Conservation (phyloP, 2,113 vertebrate genomes). For the Megaceryle torquata region DNA sequence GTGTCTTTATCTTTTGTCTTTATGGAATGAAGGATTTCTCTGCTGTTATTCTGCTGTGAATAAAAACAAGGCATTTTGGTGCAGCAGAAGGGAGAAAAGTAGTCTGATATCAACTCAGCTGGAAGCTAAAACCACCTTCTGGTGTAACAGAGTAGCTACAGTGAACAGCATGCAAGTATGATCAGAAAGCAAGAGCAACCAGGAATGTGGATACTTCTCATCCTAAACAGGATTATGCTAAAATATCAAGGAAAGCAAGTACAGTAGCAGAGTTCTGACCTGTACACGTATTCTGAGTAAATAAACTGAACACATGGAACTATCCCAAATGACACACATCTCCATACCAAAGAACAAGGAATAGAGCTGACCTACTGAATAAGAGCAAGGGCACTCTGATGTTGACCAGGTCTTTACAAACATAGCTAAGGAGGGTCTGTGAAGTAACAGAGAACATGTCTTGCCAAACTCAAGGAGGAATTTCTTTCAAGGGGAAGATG, state of each 20-base stretch:
- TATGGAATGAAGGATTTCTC: not conserved
- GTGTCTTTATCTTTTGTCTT: not conserved
- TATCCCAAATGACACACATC: accelerated
- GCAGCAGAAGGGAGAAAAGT: not conserved
- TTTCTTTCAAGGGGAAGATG: not conserved
- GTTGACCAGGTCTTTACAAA: not conserved
- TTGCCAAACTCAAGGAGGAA: not conserved
- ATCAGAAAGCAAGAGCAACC: not conserved
- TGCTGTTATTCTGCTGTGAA: not conserved
- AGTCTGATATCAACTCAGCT: not conserved
- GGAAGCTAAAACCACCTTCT: not conserved
- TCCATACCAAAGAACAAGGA: not conserved
- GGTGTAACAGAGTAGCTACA: not conserved
- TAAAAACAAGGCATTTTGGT: not conserved
- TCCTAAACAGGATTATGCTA: not conserved
- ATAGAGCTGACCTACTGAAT: not conserved
- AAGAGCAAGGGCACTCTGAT: not conserved
- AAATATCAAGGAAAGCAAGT: not conserved
- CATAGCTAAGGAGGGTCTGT: not conserved
- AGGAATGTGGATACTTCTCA: not conserved
- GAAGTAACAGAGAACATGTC: not conserved
- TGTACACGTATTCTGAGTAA: not conserved
- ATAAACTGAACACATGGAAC: not conserved
- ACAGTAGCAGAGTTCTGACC: not conserved
- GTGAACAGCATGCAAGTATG: not conserved